These are phyloP conservation scores for Gonioctena quinquepunctata DNA, from an alignment of 1,140 invertebrate species.

Conservation along the genomic window DNA sequence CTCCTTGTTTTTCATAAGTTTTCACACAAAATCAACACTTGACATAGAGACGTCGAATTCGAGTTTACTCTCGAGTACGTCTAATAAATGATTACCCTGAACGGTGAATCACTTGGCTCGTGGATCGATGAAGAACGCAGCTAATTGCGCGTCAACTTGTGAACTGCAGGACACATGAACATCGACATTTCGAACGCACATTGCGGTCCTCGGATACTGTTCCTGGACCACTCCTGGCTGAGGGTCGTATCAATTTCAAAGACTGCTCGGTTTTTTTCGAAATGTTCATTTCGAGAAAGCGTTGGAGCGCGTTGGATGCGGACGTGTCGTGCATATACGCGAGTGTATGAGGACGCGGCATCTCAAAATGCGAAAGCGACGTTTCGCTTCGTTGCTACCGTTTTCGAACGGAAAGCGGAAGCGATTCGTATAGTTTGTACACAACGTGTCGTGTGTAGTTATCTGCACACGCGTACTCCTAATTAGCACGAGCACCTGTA, in stretches of 20 bases:
- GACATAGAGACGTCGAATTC: not conserved
- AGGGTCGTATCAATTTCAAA: conserved; percentile 21
- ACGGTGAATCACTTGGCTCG: conserved; percentile 74
- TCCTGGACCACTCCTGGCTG: conserved; percentile 42
- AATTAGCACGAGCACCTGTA: no score
- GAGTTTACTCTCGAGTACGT: not conserved
- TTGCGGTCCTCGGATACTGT: conserved; percentile 63
- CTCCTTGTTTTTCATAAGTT: no score
- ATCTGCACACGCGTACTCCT: no score
- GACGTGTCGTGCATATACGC: conserved; percentile 52
- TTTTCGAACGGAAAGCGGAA: no score
- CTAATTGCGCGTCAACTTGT: conserved; percentile 76
- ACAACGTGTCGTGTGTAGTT: no score
- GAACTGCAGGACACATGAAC: conserved; percentile 71
- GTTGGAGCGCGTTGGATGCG: conserved; percentile 8
- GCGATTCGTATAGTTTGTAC: no score
- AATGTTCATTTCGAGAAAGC: not conserved
- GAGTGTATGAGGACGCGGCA: no score
- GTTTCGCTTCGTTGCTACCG: no score
- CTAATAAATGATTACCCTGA: conserved; percentile 57
- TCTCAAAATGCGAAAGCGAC: no score
- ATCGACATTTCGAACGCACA: conserved; percentile 82
- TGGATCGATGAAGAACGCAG: conserved; percentile 83
- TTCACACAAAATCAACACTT: no score
- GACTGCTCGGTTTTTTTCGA: not conserved